Conservation (phyloP, 2,113 vertebrate species). For the Cyphomyrus discorhynchus region DNA sequence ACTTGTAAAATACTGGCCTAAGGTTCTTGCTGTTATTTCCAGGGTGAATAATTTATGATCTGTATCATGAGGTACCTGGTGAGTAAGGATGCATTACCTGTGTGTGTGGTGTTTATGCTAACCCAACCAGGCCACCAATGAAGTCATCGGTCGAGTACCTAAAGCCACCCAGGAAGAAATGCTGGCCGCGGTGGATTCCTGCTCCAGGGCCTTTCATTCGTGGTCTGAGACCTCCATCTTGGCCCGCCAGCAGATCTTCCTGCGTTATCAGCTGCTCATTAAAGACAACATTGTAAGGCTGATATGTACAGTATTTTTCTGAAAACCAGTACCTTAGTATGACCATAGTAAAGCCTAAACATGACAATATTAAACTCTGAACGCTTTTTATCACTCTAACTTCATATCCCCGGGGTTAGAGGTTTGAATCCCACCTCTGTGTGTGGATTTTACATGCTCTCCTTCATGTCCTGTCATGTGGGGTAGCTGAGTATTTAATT, state of each 20-base stretch:
- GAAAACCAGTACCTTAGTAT: neutral
- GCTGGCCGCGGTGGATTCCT: constrained; percentile 78
- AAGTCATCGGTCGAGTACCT: constrained; percentile 77
- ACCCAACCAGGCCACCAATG: constrained; percentile 78
- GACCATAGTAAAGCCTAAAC: neutral
- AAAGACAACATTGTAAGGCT: constrained; percentile 91
- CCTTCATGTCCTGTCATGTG: neutral
- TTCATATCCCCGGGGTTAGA: neutral
- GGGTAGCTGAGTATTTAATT: neutral
- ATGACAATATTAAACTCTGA: neutral
- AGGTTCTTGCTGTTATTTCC: neutral
- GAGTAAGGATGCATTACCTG: neutral
- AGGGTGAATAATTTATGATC: neutral
- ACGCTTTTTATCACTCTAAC: neutral
- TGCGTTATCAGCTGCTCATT: constrained; percentile 92
- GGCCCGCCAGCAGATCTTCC: constrained; percentile 84
- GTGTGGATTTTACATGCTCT: neutral
- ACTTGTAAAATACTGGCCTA: neutral
- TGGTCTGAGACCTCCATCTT: constrained; percentile 91
- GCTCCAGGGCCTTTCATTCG: constrained; percentile 69
- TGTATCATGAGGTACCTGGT: neutral
- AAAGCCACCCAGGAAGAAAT: constrained; percentile 88
- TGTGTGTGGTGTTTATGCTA: constrained; percentile 2
- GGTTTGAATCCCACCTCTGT: neutral
- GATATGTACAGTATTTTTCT: neutral